Evolutionary conservation across 2,797 vertebrate genomes (phyloP).

Genomic region (Lophius americanus): DNA sequence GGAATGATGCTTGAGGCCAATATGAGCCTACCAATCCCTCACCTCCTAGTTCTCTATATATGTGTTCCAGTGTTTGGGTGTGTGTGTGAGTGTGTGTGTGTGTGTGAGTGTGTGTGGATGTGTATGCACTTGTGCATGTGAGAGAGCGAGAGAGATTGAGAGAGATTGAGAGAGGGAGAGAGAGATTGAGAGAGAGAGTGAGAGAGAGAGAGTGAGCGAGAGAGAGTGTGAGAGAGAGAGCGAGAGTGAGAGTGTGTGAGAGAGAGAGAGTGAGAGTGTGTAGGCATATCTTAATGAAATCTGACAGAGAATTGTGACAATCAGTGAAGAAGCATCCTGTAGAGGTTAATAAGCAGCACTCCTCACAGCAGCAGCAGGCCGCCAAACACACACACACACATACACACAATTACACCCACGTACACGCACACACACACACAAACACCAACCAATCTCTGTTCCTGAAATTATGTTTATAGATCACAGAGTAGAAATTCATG

Average conservation of each 20-base stretch:
- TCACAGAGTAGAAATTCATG: constrained; percentile 28
- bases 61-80: constrained; percentile 2
- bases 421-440: constrained; percentile 9
- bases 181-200: not conserved
- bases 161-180: not conserved
- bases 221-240: not conserved
- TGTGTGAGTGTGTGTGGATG: constrained; percentile 7
- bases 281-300: constrained; percentile 74
- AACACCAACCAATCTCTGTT: constrained; percentile 19
- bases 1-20: constrained; percentile 40
- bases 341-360: constrained; percentile 72
- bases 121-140: constrained; percentile 2
- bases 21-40: not conserved
- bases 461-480: constrained; percentile 38
- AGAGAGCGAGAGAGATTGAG: not conserved
- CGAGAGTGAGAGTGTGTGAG: not conserved
- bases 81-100: constrained; percentile 16
- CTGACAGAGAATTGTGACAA: constrained; percentile 73
- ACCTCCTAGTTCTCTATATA: not conserved
- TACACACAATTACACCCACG: not conserved
- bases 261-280: not conserved
- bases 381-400: not conserved
- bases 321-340: constrained; percentile 63
- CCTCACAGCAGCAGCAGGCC: constrained; percentile 28
- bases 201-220: not conserved